Conservation (phyloP, 2,797 vertebrate genomes). For the Spinibarbus caldwelli region DNA sequence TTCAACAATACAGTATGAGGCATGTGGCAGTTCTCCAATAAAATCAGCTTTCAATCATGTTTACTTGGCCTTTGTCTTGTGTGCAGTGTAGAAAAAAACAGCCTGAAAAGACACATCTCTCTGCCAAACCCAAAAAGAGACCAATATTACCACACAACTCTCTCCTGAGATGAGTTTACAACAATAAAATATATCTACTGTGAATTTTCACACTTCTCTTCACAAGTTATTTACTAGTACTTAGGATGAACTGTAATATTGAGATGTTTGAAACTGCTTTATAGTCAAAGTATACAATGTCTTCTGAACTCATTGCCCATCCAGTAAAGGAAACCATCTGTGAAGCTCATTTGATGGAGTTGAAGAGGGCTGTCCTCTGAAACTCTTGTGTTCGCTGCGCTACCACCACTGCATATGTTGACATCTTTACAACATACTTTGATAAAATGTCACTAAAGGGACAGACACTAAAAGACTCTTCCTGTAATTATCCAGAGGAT, state of each 20-base stretch:
- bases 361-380: neutral
- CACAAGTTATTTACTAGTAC: constrained; percentile 5
- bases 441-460: neutral
- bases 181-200: neutral
- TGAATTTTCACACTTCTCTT: constrained; percentile 27
- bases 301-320: constrained; percentile 29
- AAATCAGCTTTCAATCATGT: neutral
- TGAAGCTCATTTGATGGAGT: constrained; percentile 42
- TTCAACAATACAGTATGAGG: neutral
- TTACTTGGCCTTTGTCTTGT: neutral
- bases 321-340: constrained; percentile 43
- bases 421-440: constrained; percentile 11
- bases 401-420: neutral
- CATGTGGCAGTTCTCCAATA: neutral
- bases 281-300: constrained; percentile 34
- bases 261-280: constrained; percentile 31
- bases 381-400: neutral
- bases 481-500: neutral
- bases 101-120: constrained; percentile 5
- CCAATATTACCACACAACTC: neutral
- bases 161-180: neutral
- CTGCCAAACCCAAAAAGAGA: neutral
- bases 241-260: constrained; percentile 25
- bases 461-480: neutral
- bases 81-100: constrained; percentile 6